Conservation (phyloP, 2,888 invertebrate genomes). For the Trissoscelio sp. region DNA sequence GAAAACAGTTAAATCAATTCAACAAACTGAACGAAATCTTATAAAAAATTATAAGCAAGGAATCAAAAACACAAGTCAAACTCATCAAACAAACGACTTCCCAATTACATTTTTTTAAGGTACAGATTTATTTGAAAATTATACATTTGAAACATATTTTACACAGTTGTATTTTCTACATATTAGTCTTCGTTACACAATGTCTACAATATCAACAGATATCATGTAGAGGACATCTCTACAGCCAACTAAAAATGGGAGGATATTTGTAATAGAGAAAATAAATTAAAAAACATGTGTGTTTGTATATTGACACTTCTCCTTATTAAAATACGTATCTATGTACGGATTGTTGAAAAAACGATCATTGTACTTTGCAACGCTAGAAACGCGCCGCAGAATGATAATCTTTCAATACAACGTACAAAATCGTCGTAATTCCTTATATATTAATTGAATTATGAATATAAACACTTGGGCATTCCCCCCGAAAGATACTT, state of each 20-base stretch:
- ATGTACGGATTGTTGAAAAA: constrained; percentile 58
- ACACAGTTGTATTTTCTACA: constrained; percentile 62
- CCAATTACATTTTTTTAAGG: constrained; percentile 49
- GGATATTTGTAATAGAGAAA: constrained; percentile 51
- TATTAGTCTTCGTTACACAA: constrained; percentile 62
- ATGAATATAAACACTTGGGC: constrained; percentile 51
- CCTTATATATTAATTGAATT: constrained; percentile 57
- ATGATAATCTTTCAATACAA: constrained; percentile 50
- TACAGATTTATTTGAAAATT: constrained; percentile 67
- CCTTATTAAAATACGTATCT: constrained; percentile 63
- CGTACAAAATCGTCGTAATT: constrained; percentile 60
- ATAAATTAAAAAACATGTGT: constrained; percentile 63
- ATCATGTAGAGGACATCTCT: constrained; percentile 44
- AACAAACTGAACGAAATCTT: background rate
- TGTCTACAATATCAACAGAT: constrained; percentile 57
- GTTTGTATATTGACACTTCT: constrained; percentile 53
- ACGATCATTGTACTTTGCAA: constrained; percentile 36
- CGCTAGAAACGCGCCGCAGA: constrained; percentile 6
- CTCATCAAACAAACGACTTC: constrained; percentile 24
- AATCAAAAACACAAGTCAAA: constrained; percentile 8
- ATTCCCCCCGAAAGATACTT: constrained; percentile 1
- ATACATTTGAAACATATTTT: constrained; percentile 67
- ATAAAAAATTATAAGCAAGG: constrained; percentile 8
- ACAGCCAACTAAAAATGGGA: constrained; percentile 25
- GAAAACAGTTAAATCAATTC: constrained; percentile 14